phyloP scores from a whole-genome alignment of 2,888 invertebrate species.

The Rotaria macrura region DNA sequence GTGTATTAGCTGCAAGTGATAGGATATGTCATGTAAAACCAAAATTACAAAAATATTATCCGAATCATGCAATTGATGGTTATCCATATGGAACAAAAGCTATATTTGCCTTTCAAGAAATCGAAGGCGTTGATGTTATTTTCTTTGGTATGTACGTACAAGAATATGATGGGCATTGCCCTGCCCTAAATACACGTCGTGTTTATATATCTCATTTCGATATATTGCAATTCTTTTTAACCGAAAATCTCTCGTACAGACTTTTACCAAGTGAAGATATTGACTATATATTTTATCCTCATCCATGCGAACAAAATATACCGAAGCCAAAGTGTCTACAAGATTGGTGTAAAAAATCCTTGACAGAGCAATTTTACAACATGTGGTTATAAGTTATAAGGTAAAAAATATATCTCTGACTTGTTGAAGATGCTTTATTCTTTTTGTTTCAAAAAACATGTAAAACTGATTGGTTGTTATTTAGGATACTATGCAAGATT shows the following conservation, averaged over 20 bases:
- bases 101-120: conserved; percentile 97
- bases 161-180: too few relatives aligned
- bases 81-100: too few relatives aligned
- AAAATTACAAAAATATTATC: conserved; percentile 57
- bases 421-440: too few relatives aligned
- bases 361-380: conserved; percentile 88
- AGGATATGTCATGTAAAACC: conserved; percentile 97
- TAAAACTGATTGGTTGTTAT: not conserved
- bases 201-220: conserved; percentile 98
- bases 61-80: conserved; percentile 60
- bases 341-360: conserved; percentile 99
- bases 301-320: conserved; percentile 59
- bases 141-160: conserved; percentile 99
- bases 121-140: conserved; percentile 94
- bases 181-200: conserved; percentile 78
- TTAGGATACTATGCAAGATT: conserved; percentile 60
- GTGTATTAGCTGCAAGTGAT: conserved; percentile 92
- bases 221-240: conserved; percentile 96
- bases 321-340: conserved; percentile 82
- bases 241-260: conserved; percentile 90
- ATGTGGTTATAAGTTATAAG: conserved; percentile 95
- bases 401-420: conserved; percentile 36
- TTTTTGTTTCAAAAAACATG: too few relatives aligned
- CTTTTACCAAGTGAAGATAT: conserved; percentile 99
- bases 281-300: conserved; percentile 99